These are phyloP conservation scores for Antigone vipio DNA, from an alignment of 2,113 vertebrate species.

Conservation along the genomic window DNA sequence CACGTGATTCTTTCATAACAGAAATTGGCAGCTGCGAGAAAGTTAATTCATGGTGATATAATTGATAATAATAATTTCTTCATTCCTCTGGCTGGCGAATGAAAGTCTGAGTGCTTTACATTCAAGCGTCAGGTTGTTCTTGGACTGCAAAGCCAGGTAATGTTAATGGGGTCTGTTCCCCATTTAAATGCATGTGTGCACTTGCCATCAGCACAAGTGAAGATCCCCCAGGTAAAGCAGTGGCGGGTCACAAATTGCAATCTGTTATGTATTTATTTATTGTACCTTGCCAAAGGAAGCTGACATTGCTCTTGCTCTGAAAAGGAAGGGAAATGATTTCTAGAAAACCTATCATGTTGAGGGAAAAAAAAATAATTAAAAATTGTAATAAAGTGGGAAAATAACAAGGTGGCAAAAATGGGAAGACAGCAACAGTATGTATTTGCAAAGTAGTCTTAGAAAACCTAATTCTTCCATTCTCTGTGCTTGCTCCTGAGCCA, in stretches of 20 bases:
- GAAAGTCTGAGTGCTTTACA: neutral
- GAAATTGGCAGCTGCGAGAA: neutral
- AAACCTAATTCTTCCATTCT: neutral
- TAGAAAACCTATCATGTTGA: neutral
- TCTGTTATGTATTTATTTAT: neutral
- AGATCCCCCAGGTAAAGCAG: neutral
- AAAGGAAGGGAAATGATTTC: neutral
- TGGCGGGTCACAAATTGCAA: neutral
- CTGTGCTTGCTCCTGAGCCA: neutral
- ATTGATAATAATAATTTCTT: neutral
- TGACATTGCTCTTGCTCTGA: neutral
- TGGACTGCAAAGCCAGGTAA: neutral
- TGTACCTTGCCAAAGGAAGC: neutral
- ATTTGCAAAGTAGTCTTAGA: neutral
- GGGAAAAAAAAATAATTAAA: neutral
- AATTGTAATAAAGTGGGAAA: neutral
- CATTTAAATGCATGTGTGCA: accelerated
- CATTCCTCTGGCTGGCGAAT: neutral
- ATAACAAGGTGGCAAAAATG: neutral
- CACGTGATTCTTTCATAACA: neutral
- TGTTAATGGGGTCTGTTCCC: neutral
- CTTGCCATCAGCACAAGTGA: neutral
- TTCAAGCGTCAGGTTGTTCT: neutral
- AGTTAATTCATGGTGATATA: neutral
- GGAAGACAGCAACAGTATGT: neutral